A percentile compares a stretch with the other conserved stretches of the same genome.
These are phyloP conservation scores for Capromys pilorides DNA, from an alignment of 2,797 vertebrate genomes.

Conservation along the genomic window DNA sequence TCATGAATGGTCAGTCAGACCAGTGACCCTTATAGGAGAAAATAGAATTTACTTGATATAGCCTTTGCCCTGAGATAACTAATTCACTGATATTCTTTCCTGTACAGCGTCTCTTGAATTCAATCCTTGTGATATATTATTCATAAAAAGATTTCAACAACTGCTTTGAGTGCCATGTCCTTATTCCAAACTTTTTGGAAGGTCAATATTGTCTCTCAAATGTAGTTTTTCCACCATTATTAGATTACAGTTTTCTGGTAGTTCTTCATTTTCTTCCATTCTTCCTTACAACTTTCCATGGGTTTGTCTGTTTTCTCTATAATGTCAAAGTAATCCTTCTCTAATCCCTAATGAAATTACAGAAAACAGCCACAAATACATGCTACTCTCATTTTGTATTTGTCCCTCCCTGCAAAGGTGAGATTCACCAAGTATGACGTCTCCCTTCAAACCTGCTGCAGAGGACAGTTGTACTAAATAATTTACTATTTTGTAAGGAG, in stretches of 20 bases:
- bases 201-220: neutral
- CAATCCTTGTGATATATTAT: neutral
- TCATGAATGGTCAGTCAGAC: neutral
- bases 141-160: neutral
- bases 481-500: neutral
- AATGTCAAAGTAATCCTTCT: neutral
- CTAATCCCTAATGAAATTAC: neutral
- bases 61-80: neutral
- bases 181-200: slow-evolving; percentile 13
- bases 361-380: neutral
- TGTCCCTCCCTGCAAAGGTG: neutral
- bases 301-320: neutral
- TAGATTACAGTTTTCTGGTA: too few species aligned
- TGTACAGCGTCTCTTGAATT: neutral
- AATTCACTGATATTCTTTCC: neutral
- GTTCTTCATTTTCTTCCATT: neutral
- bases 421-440: neutral
- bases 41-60: neutral
- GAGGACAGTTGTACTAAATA: neutral
- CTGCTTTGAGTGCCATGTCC: neutral
- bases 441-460: neutral
- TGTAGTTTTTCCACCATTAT: neutral
- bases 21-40: neutral
- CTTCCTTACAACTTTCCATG: neutral
- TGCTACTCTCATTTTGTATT: neutral